phyloP scores from a whole-genome alignment of 2,797 vertebrate genomes.

The Rhinoraja longicauda region DNA sequence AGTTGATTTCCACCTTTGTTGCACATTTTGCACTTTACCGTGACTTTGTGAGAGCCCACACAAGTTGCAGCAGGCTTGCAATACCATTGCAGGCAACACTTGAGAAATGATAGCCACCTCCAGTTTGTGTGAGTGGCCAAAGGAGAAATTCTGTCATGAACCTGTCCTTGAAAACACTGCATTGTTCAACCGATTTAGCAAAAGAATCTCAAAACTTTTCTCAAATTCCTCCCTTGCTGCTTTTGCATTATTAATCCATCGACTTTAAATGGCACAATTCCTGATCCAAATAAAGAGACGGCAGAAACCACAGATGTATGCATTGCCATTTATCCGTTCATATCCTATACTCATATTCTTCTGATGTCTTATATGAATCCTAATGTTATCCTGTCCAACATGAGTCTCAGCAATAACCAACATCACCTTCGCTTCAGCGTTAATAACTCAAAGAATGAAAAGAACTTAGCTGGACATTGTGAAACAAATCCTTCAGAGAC shows the following conservation, averaged over 20 bases:
- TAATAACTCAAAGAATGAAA: neutral
- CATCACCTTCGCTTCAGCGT: neutral
- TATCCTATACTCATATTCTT: neutral
- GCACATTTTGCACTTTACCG: too few species aligned
- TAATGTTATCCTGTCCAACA: neutral
- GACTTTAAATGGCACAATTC: neutral
- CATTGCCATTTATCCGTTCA: neutral
- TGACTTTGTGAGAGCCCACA: neutral
- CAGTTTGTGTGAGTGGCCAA: neutral
- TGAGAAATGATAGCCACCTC: neutral
- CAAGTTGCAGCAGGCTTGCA: neutral
- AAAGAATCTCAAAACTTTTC: neutral
- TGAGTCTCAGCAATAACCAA: neutral
- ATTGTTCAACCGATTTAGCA: too few species aligned
- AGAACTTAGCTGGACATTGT: neutral
- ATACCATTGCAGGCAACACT: neutral
- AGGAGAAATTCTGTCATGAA: neutral
- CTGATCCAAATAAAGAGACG: neutral
- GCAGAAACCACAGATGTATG: neutral
- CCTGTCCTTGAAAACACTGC: neutral
- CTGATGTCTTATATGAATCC: neutral
- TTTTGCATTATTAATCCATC: neutral
- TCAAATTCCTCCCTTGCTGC: neutral
- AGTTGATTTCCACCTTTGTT: neutral
- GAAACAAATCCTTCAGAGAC: neutral